These are phyloP conservation scores for Columbina picui DNA, from an alignment of 2,113 vertebrate species.

Conservation along the genomic window DNA sequence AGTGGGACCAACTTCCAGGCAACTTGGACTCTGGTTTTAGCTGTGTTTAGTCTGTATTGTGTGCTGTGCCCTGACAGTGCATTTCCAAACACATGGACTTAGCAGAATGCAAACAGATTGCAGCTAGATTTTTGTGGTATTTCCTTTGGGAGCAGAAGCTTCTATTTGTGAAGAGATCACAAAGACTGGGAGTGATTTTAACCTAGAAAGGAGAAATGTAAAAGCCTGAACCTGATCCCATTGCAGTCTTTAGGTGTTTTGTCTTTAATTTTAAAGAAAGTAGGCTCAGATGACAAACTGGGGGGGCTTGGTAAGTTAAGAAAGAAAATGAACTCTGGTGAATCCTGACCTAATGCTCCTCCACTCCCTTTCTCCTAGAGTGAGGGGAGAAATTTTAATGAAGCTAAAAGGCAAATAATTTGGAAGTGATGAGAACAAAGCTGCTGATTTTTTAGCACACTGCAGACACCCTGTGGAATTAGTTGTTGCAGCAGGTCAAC, in stretches of 20 bases:
- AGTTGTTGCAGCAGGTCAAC: constrained; percentile 32
- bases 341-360: neutral
- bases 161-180: neutral
- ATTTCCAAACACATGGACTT: neutral
- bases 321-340: neutral
- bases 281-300: neutral
- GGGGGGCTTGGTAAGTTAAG: neutral
- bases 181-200: constrained; percentile 18
- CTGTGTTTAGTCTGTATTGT: neutral
- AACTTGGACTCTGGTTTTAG: neutral
- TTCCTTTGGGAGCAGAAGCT: neutral
- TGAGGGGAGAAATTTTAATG: neutral
- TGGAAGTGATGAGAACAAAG: neutral
- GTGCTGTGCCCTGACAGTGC: neutral
- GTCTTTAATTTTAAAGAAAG: neutral
- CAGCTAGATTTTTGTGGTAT: constrained; percentile 25
- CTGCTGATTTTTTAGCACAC: neutral
- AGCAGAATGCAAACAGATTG: neutral
- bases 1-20: neutral
- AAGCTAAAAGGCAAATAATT: constrained; percentile 7
- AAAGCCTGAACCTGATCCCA: neutral
- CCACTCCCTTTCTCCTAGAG: neutral
- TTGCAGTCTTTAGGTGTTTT: neutral
- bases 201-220: neutral
- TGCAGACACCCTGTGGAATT: constrained; percentile 37